Evolutionary conservation across 1,140 invertebrate species (phyloP).

Genomic region (Eumaeus atala): DNA sequence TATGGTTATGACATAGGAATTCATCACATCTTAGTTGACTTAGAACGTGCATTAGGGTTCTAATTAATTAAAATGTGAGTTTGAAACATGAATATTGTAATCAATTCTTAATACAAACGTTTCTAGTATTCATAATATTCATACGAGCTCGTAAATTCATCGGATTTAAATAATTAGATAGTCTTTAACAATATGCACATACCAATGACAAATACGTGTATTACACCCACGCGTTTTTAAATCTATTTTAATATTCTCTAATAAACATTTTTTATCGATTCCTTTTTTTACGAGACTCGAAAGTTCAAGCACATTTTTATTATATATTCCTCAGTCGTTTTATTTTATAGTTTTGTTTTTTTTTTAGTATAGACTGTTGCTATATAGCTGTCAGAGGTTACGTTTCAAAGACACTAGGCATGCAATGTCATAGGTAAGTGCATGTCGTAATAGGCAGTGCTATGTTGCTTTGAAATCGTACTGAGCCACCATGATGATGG

Average conservation of each 20-base stretch:
- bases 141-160: background rate
- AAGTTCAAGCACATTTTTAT: slow-evolving; percentile 5
- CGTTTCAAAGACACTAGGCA: no score
- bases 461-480: no score
- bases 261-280: slow-evolving; percentile 6
- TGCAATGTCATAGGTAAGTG: no score
- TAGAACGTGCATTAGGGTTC: no score
- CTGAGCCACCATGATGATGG: no score
- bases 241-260: slow-evolving; percentile 2
- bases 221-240: slow-evolving; percentile 1
- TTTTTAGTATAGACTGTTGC: no score
- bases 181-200: slow-evolving; percentile 2
- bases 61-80: no score
- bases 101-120: background rate
- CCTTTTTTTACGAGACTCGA: slow-evolving; percentile 2
- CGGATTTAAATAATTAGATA: slow-evolving; percentile 6
- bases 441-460: no score
- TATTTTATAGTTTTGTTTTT: slow-evolving; percentile 2
- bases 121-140: slow-evolving; percentile 2
- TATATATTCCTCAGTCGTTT: background rate
- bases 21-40: no score
- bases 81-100: background rate
- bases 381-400: no score
- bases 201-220: background rate
- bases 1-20: no score